Base-by-base conservation (phyloP, 1,140 invertebrate species). In the Cotesia chilonis region DNA sequence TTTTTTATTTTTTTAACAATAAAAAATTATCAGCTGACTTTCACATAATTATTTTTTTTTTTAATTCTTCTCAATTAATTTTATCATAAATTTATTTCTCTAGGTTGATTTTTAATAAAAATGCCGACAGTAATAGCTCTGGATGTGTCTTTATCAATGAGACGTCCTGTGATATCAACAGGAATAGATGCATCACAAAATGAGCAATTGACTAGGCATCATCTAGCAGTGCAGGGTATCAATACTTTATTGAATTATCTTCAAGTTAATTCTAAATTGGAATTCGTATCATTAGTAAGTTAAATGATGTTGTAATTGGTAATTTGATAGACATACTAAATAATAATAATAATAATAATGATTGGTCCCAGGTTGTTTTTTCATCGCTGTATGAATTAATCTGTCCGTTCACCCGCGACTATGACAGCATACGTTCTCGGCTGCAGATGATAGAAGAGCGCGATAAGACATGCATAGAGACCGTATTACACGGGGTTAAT, bases 221-320 rank as follows among this genome's bases (percentile, higher is more conserved):
- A 94, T 75, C 88, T 98, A 71, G 96, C 95, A 6, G 84, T 94
- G 51, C 90, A 94, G 71, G 96, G 95, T 57, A 92, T 98, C 70
- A 94, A 94, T 82, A 89, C 91, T 55, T 89, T 98, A 72, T 86
- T 98, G 41, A 94, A 98, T 87, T 93, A 95, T 84, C 88, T 98
- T 67, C 89, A 91, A 77, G 80, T 88, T 1, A 92, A 96, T 82
- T 93, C 92, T 9, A 97, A 95, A 88, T 81, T 98, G 64, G 97
- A 98, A 87, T 96, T 97, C 88, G 92, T 95, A 7, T 90, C 96
- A n/a, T 84, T 98, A 85, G 94, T 98, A 86, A 87, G 83, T 72
- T 59, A 52, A n/a, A 59, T 55, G 35, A 35, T 59, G 51, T 17
- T 17, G 17, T 17, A 17, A 17, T 17, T 17, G 17, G 17, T 17